These are phyloP conservation scores for Caiman crocodilus DNA, from an alignment of 2,797 vertebrate species.

Conservation along the genomic window DNA sequence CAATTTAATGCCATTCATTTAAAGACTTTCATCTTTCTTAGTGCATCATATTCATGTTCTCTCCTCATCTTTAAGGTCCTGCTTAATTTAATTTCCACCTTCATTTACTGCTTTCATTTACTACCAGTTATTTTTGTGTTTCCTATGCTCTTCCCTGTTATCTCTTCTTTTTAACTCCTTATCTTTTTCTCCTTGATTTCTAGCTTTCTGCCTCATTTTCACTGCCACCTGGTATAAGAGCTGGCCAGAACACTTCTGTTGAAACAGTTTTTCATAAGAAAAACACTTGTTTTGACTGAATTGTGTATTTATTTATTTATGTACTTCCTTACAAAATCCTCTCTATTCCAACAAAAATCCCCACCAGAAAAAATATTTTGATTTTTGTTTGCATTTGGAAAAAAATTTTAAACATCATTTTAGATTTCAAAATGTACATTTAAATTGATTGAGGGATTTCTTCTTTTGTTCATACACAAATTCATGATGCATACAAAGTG, in stretches of 20 bases:
- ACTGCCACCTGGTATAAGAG: not conserved
- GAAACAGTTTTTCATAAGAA: not conserved
- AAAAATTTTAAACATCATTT: no score
- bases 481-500: not conserved
- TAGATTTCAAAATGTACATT: not conserved
- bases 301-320: not conserved
- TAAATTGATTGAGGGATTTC: not conserved
- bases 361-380: accelerated
- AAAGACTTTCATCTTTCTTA: no score
- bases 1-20: no score
- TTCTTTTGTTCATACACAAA: not conserved
- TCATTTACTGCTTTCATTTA: not conserved
- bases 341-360: not conserved
- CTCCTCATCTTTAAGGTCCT: not conserved
- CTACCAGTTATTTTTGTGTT: not conserved
- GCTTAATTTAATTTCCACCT: not conserved
- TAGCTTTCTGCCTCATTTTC: not conserved
- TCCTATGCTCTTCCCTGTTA: not conserved
- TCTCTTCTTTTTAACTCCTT: not conserved
- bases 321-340: not conserved
- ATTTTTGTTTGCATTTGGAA: not conserved
- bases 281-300: not conserved
- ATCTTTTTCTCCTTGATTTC: not conserved
- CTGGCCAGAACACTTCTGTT: not conserved
- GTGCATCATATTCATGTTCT: not conserved